phyloP scores from a whole-genome alignment of 2,888 invertebrate genomes.

The Pachycephus smyrnensis region DNA sequence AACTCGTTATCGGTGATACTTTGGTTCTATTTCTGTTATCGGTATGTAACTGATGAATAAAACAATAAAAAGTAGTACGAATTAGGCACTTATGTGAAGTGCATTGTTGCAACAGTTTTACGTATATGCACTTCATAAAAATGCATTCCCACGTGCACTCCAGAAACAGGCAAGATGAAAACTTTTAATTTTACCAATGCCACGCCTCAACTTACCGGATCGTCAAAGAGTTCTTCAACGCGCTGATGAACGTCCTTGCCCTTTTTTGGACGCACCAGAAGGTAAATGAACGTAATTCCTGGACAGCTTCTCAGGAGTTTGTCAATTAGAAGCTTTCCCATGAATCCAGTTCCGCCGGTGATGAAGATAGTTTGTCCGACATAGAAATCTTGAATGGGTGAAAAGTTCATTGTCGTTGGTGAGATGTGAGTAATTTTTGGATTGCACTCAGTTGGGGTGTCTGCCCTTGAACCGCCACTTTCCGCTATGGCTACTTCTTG shows the following conservation, averaged over 20 bases:
- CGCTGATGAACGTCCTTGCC: constrained; percentile 69
- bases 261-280: constrained; percentile 72
- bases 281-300: constrained; percentile 71
- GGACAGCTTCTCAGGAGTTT: constrained; percentile 76
- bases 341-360: constrained; percentile 77
- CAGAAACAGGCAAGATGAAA: neutral
- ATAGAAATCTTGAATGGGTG: constrained; percentile 69
- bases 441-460: constrained; percentile 48
- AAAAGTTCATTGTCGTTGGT: constrained; percentile 41
- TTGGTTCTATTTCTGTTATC: too few species aligned
- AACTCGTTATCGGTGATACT: too few species aligned
- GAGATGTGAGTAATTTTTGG: constrained; percentile 36
- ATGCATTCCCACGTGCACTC: neutral
- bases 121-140: too few species aligned
- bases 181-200: neutral
- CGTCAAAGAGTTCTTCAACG: constrained; percentile 69
- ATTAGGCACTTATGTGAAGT: too few species aligned
- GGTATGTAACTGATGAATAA: too few species aligned
- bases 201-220: constrained; percentile 48
- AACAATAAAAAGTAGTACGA: too few species aligned
- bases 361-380: constrained; percentile 70
- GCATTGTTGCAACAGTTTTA: too few species aligned
- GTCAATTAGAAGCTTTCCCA: constrained; percentile 79
- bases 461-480: constrained; percentile 44
- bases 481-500: constrained; percentile 59